Evolutionary conservation across 2,797 vertebrate species (phyloP).

Genomic region (Cossypha caffra): DNA sequence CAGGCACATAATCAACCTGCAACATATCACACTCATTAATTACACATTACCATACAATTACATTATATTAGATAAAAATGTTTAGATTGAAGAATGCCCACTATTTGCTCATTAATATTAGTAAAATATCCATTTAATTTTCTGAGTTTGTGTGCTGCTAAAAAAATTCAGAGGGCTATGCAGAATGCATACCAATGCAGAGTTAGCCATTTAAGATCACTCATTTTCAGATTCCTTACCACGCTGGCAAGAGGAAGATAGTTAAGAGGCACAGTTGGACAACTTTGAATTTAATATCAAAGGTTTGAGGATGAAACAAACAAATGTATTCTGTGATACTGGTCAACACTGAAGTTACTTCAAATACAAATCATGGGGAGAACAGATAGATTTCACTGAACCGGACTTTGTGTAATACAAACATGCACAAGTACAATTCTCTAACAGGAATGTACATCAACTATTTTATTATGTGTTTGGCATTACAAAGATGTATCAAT

Average conservation of each 20-base stretch:
- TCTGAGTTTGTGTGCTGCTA: neutral
- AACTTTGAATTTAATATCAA: slow-evolving; percentile 53
- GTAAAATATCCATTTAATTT: slow-evolving; percentile 33
- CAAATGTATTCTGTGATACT: slow-evolving; percentile 38
- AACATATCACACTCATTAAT: slow-evolving; percentile 16
- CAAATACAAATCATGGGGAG: neutral
- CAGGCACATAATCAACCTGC: slow-evolving; percentile 12
- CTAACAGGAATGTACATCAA: neutral
- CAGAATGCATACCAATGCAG: neutral
- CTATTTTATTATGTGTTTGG: neutral
- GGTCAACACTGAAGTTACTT: slow-evolving; percentile 34
- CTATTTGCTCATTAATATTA: slow-evolving; percentile 11
- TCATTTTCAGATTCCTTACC: neutral
- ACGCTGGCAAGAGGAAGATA: neutral
- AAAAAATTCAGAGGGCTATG: neutral
- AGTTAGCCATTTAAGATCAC: neutral
- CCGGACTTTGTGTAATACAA: neutral
- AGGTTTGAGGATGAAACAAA: slow-evolving; percentile 41
- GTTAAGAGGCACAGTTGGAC: slow-evolving; percentile 44
- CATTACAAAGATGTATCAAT: neutral
- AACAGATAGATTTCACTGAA: neutral
- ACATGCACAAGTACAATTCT: neutral
- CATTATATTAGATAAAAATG: slow-evolving; percentile 27
- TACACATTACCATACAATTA: slow-evolving; percentile 22
- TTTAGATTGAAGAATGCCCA: slow-evolving; percentile 4